Evolutionary conservation across 2,113 vertebrate species (phyloP), one percentile per base, ranked within the genome.

Genomic region (Alouatta palliata): DNA sequence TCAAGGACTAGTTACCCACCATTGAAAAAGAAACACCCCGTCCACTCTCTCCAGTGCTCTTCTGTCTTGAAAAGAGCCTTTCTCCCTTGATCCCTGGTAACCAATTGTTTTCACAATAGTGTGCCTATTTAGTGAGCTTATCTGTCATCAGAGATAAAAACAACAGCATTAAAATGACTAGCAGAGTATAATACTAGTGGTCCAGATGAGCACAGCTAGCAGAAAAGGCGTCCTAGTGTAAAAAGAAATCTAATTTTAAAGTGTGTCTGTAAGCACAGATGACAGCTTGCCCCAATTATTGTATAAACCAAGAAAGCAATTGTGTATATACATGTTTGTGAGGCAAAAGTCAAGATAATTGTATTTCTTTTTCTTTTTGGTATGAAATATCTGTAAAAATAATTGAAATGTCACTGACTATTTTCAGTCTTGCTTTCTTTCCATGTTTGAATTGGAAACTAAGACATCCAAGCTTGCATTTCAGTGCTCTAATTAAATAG

Each of bases 391-490:
- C 6, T 90, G 5, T 25, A 70, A 80, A 92, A 61, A 45, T 27
- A 0, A 61, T 68, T 83, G n/a, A 91, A 37, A 81, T 58, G 13
- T 58, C 37, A 49, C 10, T 64, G 90, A 37, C 4, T 75, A 6
- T 80, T 80, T 87, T 87, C 52, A 52, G 13, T 70, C 47, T 95
- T 81, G 64, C 20, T 81, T 90, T 92, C 27, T 68, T 80, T 94
- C 35, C 37, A 47, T n/a, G n/a, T 91, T 49, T 85, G 45, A 85
- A 52, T 35, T 58, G 52, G 73, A 88, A 94, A 52, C 11, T 70
- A 94, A 85, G 17, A 20, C 8, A 43, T 81, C 43, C 7, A 43
- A 84, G 27, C 35, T 76, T 95, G 19, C 20, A 83, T 83, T 71
- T 86, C 64, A 86, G 16, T 35, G 82, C 30, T 73, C 6, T 6